phyloP scores from a whole-genome alignment of 2,797 vertebrate species.

The Premnoplex brunnescens region DNA sequence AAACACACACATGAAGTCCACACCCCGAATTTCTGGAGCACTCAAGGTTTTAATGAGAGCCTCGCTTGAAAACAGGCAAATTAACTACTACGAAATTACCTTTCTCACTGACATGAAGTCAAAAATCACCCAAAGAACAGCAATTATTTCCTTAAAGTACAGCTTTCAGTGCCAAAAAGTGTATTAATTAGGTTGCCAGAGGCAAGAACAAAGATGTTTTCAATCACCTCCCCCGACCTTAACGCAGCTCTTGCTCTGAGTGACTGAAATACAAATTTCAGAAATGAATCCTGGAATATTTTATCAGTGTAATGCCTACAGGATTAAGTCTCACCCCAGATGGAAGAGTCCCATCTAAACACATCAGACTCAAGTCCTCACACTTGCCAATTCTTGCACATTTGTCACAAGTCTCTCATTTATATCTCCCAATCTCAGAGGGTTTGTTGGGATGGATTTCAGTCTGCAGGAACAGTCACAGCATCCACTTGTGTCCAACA shows the following conservation, averaged over 20 bases:
- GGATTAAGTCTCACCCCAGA: not conserved
- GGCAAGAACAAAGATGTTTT: not conserved
- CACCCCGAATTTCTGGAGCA: not conserved
- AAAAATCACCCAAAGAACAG: constrained; percentile 23
- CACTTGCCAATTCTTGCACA: constrained; percentile 8
- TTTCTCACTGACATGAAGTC: not conserved
- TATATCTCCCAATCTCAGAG: not conserved
- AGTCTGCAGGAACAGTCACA: not conserved
- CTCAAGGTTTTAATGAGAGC: not conserved
- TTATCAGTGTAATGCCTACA: not conserved
- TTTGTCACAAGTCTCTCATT: not conserved
- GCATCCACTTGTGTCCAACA: not conserved
- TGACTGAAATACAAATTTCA: constrained; percentile 10
- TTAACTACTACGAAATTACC: not conserved
- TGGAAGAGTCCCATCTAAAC: not conserved
- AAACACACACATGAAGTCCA: not conserved
- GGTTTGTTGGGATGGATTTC: not conserved
- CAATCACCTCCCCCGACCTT: not conserved
- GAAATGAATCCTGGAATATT: not conserved
- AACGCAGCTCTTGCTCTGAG: not conserved
- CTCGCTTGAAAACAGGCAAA: not conserved
- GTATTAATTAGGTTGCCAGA: constrained; percentile 34
- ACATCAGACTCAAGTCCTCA: not conserved
- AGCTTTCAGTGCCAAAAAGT: not conserved
- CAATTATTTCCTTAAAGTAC: constrained; percentile 25